phyloP scores from a whole-genome alignment of 1,140 invertebrate genomes.

The Forficula auricularia region DNA sequence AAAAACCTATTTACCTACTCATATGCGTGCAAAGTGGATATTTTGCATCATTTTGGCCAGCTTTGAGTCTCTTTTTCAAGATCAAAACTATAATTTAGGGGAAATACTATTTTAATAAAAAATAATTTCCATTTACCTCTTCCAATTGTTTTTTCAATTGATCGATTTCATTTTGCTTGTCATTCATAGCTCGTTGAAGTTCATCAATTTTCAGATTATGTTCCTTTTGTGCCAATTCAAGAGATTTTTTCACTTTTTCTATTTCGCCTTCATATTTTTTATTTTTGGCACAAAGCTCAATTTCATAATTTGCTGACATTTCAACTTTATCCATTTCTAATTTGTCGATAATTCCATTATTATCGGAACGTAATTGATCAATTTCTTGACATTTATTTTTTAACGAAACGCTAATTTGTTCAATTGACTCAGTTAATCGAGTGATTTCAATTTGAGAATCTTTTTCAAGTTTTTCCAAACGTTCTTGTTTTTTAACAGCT shows the following conservation, averaged over 20 bases:
- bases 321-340: slow-evolving; percentile 30
- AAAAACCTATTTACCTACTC: too few relatives aligned
- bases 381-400: slow-evolving; percentile 20
- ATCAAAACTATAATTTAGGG: too few relatives aligned
- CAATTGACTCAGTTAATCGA: slow-evolving; percentile 1
- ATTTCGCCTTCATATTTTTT: slow-evolving; percentile 16
- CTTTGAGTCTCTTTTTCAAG: too few relatives aligned
- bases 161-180: slow-evolving; percentile 21
- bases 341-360: slow-evolving; percentile 27
- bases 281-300: slow-evolving; percentile 23
- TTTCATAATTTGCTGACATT: slow-evolving; percentile 24
- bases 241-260: slow-evolving; percentile 17
- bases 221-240: slow-evolving; percentile 23
- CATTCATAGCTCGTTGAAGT: slow-evolving; percentile 17
- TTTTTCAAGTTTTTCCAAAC: background rate
- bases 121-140: too few relatives aligned
- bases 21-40: too few relatives aligned
- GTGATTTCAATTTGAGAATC: slow-evolving; percentile 8
- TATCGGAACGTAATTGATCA: slow-evolving; percentile 15
- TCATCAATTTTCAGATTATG: slow-evolving; percentile 19
- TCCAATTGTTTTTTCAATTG: slow-evolving; percentile 23
- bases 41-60: too few relatives aligned
- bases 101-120: too few relatives aligned
- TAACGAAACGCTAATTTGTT: slow-evolving; percentile 4
- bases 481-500: slow-evolving; percentile 20